phyloP scores from a whole-genome alignment of 2,888 invertebrate species.

The Eustalomyia histrio region DNA sequence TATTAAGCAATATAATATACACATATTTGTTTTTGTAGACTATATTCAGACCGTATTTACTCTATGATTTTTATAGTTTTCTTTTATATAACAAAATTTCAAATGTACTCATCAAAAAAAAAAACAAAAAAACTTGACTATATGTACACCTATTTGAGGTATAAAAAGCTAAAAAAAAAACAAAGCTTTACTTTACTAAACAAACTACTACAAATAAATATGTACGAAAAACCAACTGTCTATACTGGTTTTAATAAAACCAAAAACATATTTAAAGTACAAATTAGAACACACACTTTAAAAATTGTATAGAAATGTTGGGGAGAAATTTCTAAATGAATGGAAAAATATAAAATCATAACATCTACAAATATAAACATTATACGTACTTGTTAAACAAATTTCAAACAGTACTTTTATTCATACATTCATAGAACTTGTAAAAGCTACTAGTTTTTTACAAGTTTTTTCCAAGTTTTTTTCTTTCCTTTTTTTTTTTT shows the following conservation, averaged over 20 bases:
- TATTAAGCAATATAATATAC: not conserved
- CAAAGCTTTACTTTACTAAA: not conserved
- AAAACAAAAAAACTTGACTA: not conserved
- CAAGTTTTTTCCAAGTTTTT: not conserved
- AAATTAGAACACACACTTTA: slow-evolving; percentile 38
- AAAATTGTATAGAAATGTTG: not conserved
- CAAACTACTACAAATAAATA: not conserved
- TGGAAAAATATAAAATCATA: slow-evolving; percentile 1
- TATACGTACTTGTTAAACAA: slow-evolving; percentile 10
- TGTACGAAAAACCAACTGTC: slow-evolving; percentile 1
- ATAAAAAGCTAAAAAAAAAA: not conserved
- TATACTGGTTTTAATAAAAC: slow-evolving; percentile 15
- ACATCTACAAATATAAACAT: slow-evolving; percentile 11
- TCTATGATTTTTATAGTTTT: not conserved
- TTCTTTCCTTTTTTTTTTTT: slow-evolving; percentile 20
- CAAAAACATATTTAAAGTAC: slow-evolving; percentile 39
- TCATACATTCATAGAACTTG: not conserved
- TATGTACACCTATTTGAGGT: not conserved
- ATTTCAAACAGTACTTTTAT: slow-evolving; percentile 6
- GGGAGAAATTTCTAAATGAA: not conserved
- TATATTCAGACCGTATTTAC: not conserved
- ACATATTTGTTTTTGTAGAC: not conserved
- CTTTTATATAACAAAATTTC: not conserved
- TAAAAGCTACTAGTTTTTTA: slow-evolving; percentile 8
- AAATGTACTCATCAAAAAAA: not conserved